Conservation (phyloP, 2,888 invertebrate species). For the Drosophila mulleri region DNA sequence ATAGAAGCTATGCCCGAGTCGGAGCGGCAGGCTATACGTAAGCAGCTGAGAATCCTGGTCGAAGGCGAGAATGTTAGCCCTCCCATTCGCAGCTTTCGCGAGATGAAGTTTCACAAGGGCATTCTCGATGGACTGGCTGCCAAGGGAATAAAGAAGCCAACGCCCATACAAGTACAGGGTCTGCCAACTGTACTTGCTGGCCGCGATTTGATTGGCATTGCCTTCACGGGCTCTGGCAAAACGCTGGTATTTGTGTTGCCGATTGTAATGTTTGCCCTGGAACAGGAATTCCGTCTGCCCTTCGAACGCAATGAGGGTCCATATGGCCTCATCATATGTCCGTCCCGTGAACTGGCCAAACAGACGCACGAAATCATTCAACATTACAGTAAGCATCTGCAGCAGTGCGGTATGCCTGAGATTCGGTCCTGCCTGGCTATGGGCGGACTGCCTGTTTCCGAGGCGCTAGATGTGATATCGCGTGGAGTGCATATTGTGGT, state of each 20-base stretch:
- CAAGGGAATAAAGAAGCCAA: conserved; percentile 95
- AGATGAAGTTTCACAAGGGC: conserved; percentile 98
- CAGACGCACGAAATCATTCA: conserved; percentile 97
- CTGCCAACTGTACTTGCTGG: conserved; percentile 98
- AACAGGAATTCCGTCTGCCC: conserved; percentile 96
- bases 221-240: conserved; percentile 99
- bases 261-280: conserved; percentile 97
- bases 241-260: conserved; percentile 98
- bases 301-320: conserved; percentile 93
- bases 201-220: conserved; percentile 99
- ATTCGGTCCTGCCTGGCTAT: conserved; percentile 96
- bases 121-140: conserved; percentile 93
- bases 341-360: conserved; percentile 98
- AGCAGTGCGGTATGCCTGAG: conserved; percentile 91
- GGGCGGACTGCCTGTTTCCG: conserved; percentile 97
- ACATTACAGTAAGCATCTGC: conserved; percentile 91
- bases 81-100: conserved; percentile 93
- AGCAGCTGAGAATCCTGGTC: conserved; percentile 93
- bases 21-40: conserved; percentile 92
- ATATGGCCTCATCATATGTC: conserved; percentile 96
- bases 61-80: conserved; percentile 98
- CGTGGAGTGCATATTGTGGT: conserved; percentile 99
- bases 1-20: conserved; percentile 89
- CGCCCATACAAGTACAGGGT: conserved; percentile 99
- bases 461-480: conserved; percentile 95